Evolutionary conservation across 1,140 invertebrate species (phyloP).

Genomic region (Tetramorium simillimum): DNA sequence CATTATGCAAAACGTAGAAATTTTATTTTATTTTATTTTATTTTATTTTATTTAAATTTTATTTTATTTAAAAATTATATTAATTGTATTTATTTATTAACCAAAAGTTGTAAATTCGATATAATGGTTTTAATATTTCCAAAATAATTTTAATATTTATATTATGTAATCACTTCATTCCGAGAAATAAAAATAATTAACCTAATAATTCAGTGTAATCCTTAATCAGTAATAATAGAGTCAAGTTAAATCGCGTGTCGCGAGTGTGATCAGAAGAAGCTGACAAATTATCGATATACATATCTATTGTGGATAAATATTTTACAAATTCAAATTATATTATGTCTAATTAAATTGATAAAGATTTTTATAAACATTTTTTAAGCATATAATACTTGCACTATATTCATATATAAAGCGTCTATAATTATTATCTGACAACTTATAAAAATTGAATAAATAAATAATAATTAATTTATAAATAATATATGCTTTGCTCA

Average conservation of each 20-base stretch:
- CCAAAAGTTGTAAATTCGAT: too few species aligned
- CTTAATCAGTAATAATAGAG: neutral
- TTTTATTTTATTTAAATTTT: too few species aligned
- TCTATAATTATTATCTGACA: neutral
- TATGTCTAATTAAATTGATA: neutral
- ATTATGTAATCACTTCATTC: too few species aligned
- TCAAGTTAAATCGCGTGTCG: neutral
- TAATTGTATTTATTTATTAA: too few species aligned
- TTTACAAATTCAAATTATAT: neutral
- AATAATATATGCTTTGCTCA: neutral
- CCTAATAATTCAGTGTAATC: conserved; percentile 9
- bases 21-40: too few species aligned
- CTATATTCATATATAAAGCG: too few species aligned
- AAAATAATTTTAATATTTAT: too few species aligned
- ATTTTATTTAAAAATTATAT: too few species aligned
- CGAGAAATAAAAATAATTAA: neutral
- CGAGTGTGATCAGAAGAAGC: neutral
- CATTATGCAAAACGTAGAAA: too few species aligned
- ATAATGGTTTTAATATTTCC: too few species aligned
- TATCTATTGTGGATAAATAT: neutral
- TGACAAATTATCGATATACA: neutral
- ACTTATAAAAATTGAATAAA: neutral
- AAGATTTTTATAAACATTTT: neutral
- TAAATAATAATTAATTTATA: neutral
- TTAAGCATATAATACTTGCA: neutral